Evolutionary conservation across 2,888 invertebrate genomes (phyloP).

Genomic region (Stratiomys singularior): DNA sequence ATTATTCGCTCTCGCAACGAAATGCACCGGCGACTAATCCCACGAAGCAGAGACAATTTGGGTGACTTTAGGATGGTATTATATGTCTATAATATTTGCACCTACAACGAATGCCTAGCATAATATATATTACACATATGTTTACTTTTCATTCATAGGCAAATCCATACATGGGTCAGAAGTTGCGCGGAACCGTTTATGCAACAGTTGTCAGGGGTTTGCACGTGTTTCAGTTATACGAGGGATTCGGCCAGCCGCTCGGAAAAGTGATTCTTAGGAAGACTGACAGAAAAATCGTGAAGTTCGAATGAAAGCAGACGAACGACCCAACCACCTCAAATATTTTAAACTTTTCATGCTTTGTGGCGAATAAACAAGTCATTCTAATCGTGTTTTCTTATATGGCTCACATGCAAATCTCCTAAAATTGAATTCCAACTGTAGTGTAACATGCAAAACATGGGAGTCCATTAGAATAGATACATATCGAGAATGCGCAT

Average conservation of each 20-base stretch:
- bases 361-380: background rate
- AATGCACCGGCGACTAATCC: no score
- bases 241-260: constrained; percentile 63
- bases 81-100: no score
- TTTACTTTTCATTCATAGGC: constrained; percentile 65
- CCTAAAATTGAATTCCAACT: background rate
- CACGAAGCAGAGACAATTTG: no score
- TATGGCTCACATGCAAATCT: background rate
- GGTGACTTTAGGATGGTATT: no score
- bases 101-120: no score
- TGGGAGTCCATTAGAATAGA: no score
- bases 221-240: constrained; percentile 68
- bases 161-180: constrained; percentile 73
- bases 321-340: background rate
- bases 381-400: background rate
- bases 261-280: constrained; percentile 62
- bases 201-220: constrained; percentile 74
- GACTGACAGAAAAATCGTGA: constrained; percentile 61
- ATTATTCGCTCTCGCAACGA: no score
- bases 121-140: no score
- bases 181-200: constrained; percentile 72
- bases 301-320: constrained; percentile 55
- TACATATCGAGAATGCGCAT: no score
- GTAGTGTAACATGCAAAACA: background rate
- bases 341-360: no score